Evolutionary conservation across 2,113 vertebrate species (phyloP).

Genomic region (Pangasianodon hypophthalmus): DNA sequence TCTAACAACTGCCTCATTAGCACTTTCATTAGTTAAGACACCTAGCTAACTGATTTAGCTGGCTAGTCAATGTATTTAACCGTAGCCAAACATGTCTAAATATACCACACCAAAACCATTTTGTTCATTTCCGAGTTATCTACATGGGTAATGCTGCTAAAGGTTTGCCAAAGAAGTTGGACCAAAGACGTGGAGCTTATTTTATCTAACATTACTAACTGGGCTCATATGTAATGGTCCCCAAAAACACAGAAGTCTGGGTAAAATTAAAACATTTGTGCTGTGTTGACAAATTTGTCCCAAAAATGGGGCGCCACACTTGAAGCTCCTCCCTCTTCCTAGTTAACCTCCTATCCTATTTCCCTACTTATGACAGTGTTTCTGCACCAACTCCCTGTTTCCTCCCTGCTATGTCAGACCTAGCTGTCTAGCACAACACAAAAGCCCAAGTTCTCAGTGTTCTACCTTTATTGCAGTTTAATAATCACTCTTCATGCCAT

Average conservation of each 20-base stretch:
- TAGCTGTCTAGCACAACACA: too few relatives aligned
- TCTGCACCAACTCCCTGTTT: background rate
- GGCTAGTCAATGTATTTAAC: background rate
- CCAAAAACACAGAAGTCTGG: background rate
- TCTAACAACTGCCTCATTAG: background rate
- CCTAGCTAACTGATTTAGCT: background rate
- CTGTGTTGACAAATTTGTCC: too few relatives aligned
- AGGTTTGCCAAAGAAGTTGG: background rate
- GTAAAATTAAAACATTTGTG: background rate
- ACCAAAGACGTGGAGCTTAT: background rate
- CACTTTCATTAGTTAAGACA: background rate
- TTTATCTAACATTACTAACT: background rate
- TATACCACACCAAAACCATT: background rate
- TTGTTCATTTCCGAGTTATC: background rate
- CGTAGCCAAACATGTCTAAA: background rate
- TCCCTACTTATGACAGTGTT: background rate
- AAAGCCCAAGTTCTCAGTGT: background rate
- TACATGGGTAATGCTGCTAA: background rate
- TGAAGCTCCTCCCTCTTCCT: background rate
- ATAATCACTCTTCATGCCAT: background rate
- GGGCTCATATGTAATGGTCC: too few relatives aligned
- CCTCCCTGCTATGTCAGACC: background rate
- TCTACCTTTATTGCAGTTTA: background rate
- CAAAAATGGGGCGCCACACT: background rate
- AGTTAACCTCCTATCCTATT: background rate